Evolutionary conservation across 2,888 invertebrate species (phyloP), one percentile per base, ranked within the genome.

Genomic region (Gymnocheta viridis): DNA sequence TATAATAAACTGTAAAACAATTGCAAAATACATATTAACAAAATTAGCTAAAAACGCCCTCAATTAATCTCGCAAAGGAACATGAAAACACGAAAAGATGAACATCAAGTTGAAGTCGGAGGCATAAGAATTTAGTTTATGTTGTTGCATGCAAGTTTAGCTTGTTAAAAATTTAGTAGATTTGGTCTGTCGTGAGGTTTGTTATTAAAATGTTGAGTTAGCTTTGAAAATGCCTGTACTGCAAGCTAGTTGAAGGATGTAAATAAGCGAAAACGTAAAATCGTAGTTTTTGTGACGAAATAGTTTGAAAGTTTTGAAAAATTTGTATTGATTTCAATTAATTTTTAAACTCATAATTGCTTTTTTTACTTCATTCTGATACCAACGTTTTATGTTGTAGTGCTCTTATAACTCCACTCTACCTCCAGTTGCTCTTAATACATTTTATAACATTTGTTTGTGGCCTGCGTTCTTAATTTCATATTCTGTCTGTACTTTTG

Each of bases 11-110:
- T 49, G 67, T 17, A 54, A 62, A 74, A 82, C 51, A 70, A 73
- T 82, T 73, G 49, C 32, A 10, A 76, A 81, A 69, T 41, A n/a
- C n/a, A n/a, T n/a, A 56, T 77, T 69, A 77, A 49, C 58, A 49
- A 76, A 81, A 81, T 81, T 77, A 69, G 54, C 58, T 12, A 10
- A 78, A 35, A 72, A 77, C 77, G 84, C 84, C 84, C 84, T 64
- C 77, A 84, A 84, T 84, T 81, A 81, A 69, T 60, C 69, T 67
- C 38, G 12, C 49, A 56, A 73, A 69, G n/a, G 24, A 66, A 77
- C 27, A 22, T 10, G 14, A 44, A 35, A 14, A 70, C 1, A 38
- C 58, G n/a, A 64, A 49, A 54, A 80, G 67, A 81, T 19, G 19
- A 19, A 14, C 81, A 38, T 72, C 62, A 73, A 73, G 14, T 62